These are phyloP conservation scores for Andricus quercusramuli DNA, from an alignment of 2,888 invertebrate species.

Conservation along the genomic window DNA sequence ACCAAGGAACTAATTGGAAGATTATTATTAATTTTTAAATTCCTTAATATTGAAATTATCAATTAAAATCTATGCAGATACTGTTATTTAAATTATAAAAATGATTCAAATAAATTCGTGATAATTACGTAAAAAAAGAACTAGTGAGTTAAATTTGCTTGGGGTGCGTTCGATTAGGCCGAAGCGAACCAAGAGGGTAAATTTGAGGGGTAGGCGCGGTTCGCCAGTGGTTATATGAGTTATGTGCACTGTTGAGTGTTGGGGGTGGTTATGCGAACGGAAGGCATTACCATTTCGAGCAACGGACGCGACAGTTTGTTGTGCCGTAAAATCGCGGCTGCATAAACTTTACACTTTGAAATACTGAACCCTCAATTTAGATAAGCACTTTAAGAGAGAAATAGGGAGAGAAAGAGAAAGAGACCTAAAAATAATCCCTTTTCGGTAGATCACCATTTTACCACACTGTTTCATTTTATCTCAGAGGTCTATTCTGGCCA, in stretches of 20 bases:
- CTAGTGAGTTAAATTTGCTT: not conserved
- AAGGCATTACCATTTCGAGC: conserved; percentile 71
- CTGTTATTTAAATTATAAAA: too few species aligned
- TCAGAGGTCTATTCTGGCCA: not conserved
- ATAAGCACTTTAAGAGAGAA: not conserved
- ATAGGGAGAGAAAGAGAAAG: too few species aligned
- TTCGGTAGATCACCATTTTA: too few species aligned
- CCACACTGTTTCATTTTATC: not conserved
- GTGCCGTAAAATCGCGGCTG: conserved; percentile 66
- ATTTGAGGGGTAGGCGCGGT: conserved; percentile 49
- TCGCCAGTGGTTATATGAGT: conserved; percentile 60
- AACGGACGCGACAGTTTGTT: conserved; percentile 67
- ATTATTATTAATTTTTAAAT: too few species aligned
- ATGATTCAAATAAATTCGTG: not conserved
- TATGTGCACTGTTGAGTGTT: conserved; percentile 63
- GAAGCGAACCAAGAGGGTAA: conserved; percentile 22
- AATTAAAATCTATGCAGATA: too few species aligned
- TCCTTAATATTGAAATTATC: too few species aligned
- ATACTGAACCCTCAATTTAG: conserved; percentile 53
- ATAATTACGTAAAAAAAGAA: not conserved
- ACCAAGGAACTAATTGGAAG: too few species aligned
- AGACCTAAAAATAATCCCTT: not conserved
- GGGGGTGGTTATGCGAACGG: conserved; percentile 68
- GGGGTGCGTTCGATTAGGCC: conserved; percentile 20
- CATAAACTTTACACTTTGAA: conserved; percentile 66